Percentiles rank a stretch among this genome's conserved stretches.
Conservation (phyloP, 2,797 vertebrate genomes). For the Myotis myotis region DNA sequence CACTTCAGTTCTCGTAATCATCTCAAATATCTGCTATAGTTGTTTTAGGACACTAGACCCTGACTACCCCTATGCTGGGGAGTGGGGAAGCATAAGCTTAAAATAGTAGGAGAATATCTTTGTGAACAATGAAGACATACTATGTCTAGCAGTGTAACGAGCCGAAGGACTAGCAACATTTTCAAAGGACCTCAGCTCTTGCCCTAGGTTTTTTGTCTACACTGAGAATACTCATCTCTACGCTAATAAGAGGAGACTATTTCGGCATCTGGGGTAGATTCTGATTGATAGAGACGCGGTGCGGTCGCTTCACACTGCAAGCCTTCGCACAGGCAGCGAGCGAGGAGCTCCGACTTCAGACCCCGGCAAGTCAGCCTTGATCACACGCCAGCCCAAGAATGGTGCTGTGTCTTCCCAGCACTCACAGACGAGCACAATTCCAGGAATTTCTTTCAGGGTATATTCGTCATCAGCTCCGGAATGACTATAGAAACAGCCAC, state of each 20-base stretch:
- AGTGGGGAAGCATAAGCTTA: not conserved
- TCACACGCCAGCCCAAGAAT: not conserved
- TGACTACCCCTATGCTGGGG: not conserved
- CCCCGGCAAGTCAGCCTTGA: not conserved
- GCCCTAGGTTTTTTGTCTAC: not conserved
- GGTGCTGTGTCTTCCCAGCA: constrained; percentile 5
- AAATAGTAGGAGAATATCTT: not conserved
- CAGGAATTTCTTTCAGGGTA: constrained; percentile 66
- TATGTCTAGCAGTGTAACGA: not conserved
- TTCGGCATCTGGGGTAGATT: not conserved
- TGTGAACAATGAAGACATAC: not conserved
- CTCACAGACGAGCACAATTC: constrained; percentile 50
- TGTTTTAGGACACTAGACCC: not conserved
- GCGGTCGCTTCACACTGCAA: rapidly evolving
- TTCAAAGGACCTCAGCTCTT: not conserved
- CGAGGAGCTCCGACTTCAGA: not conserved
- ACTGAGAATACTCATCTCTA: not conserved
- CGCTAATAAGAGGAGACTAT: not conserved
- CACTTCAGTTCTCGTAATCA: not conserved
- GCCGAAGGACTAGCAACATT: not conserved
- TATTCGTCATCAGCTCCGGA: constrained; percentile 54
- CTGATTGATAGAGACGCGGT: not conserved
- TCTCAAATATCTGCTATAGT: not conserved
- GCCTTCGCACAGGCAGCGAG: rapidly evolving
- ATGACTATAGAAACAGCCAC: constrained; percentile 56